These are phyloP conservation scores for Nematolebias whitei DNA, from an alignment of 2,113 vertebrate genomes.

Conservation along the genomic window DNA sequence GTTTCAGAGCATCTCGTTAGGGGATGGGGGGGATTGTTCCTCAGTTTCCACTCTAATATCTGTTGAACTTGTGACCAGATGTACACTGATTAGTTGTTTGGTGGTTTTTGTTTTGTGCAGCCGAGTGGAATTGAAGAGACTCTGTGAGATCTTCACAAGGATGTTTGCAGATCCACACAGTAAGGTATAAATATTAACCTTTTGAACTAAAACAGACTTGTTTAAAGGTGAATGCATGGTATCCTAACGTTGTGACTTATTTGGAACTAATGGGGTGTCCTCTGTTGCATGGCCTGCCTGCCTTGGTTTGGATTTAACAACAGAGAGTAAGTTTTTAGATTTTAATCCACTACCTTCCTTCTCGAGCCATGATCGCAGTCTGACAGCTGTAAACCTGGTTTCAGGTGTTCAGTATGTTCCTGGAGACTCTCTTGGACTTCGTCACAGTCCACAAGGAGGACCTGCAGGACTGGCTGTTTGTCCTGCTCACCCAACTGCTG, in stretches of 20 bases:
- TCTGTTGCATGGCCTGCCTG: conserved; percentile 94
- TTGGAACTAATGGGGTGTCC: conserved; percentile 65
- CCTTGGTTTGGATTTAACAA: conserved; percentile 94
- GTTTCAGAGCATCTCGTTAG: too few relatives aligned
- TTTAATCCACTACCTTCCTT: conserved; percentile 1
- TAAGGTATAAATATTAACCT: conserved; percentile 82
- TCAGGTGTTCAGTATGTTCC: conserved; percentile 88
- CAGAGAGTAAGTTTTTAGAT: conserved; percentile 99
- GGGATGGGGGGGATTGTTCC: too few relatives aligned
- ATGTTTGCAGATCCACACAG: conserved; percentile 99
- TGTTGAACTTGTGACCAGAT: background rate
- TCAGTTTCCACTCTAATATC: too few relatives aligned
- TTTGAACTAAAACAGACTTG: background rate
- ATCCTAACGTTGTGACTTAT: conserved; percentile 14
- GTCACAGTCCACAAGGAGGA: conserved; percentile 96
- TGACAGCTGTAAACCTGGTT: background rate
- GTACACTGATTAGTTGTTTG: conserved; percentile 1
- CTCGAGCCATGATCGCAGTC: fast-evolving
- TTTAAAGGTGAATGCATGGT: conserved; percentile 6
- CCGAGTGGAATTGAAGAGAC: conserved; percentile 95
- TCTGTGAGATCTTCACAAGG: conserved; percentile 98
- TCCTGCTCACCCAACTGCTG: conserved; percentile 95
- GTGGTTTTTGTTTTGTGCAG: conserved; percentile 67
- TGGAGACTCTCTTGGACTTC: conserved; percentile 98
- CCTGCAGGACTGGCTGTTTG: conserved; percentile 98